Conservation (phyloP, 2,888 invertebrate genomes). For the Eupithecia inturbata region DNA sequence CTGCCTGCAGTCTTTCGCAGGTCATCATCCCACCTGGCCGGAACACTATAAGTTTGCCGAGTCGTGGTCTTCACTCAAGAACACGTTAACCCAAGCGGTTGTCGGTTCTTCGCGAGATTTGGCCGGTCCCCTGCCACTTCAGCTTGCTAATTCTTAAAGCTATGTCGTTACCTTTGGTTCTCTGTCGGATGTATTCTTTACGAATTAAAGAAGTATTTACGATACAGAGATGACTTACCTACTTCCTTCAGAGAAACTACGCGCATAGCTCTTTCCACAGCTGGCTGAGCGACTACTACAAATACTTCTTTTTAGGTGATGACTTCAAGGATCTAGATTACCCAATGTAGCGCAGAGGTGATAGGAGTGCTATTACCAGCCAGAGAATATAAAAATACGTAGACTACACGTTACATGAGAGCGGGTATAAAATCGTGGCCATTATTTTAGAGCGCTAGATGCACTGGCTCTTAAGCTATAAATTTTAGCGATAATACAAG, state of each 20-base stretch:
- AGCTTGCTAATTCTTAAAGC: too few species aligned
- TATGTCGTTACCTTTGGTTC: not conserved
- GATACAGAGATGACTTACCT: too few species aligned
- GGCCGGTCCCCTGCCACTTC: too few species aligned
- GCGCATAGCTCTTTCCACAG: not conserved
- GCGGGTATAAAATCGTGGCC: conserved; percentile 45
- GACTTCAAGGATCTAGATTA: not conserved
- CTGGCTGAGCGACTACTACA: not conserved
- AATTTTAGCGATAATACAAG: conserved; percentile 38
- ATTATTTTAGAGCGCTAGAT: conserved; percentile 45
- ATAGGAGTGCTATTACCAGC: not conserved
- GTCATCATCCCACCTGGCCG: not conserved
- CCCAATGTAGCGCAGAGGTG: not conserved
- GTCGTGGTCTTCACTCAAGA: not conserved
- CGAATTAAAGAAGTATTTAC: too few species aligned
- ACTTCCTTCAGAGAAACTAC: not conserved
- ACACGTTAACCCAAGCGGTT: too few species aligned
- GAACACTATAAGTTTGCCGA: too few species aligned
- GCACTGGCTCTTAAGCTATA: conserved; percentile 31
- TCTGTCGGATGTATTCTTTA: not conserved
- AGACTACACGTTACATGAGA: conserved; percentile 28
- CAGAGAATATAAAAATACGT: not conserved
- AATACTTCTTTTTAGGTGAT: too few species aligned
- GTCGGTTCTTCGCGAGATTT: too few species aligned
- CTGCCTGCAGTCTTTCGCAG: not conserved